Evolutionary conservation across 1,140 invertebrate genomes (phyloP), one percentile per base, ranked within the genome.

Genomic region (Caenorhabditis remanei): DNA sequence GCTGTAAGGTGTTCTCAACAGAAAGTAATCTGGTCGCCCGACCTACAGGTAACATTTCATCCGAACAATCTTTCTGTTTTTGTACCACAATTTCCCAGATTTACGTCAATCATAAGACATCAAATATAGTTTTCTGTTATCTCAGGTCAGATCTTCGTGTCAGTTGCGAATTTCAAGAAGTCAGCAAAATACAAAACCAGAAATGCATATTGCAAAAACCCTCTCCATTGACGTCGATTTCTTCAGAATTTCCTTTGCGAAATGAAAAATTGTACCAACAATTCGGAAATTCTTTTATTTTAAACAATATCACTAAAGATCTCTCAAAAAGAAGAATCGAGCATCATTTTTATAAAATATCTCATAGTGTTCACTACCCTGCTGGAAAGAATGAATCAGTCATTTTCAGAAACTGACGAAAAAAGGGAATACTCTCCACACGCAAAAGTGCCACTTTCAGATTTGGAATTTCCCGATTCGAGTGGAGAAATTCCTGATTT

Each of bases 361-460:
- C 32, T 32, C 32, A 32, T 32, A 32, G 32, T 32, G 32, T 32
- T 32, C 32, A 32, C 32, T 32, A 32, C 32, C 32, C 32, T 32
- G 2, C 32, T 32, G 32, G 32, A 32, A 32, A 32, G 32, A 32
- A 32, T 32, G 32, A 61, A 21, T 21, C 56, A n/a, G 21, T 21
- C 56, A 61, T 61, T 61, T 61, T 61, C 56, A 21, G 56, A 61
- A 61, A n/a, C 4, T 14, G 19, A 19, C 40, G 50, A 14, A 14
- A 11, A 11, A 9, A 50, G 50, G 50, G 32, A 32, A 32, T 2
- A 32, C 32, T 32, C 32, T 67, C 19, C 14, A 43, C 65, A 71
- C 40, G 40, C 16, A 71, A 43, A 71, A 16, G 41, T 71, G 65
- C 40, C 65, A 46, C 65, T 71, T 71, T 46, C 65, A 61, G 21